phyloP scores from a whole-genome alignment of 2,113 vertebrate species.

The Psilopsiagon aymara region DNA sequence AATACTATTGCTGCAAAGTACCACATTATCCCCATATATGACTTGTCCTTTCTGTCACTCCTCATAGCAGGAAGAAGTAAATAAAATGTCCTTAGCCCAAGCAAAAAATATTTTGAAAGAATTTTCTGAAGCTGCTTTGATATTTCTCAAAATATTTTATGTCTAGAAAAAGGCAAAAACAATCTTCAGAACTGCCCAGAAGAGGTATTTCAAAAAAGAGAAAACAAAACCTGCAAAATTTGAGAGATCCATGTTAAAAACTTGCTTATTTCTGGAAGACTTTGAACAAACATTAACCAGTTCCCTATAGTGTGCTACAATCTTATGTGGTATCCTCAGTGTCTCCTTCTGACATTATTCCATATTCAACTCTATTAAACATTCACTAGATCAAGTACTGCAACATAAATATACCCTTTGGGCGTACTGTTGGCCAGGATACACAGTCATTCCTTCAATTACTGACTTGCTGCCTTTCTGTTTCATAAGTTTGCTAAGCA shows the following conservation, averaged over 20 bases:
- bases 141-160: neutral
- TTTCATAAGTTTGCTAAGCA: neutral
- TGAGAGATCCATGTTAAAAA: neutral
- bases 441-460: neutral
- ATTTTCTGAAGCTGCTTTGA: neutral
- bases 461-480: neutral
- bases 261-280: neutral
- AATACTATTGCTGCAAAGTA: neutral
- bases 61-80: neutral
- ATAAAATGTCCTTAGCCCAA: neutral
- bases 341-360: neutral
- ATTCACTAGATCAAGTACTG: conserved; percentile 14
- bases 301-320: neutral
- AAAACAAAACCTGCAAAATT: neutral
- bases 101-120: neutral
- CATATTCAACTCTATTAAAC: conserved; percentile 5
- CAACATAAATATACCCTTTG: neutral
- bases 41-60: neutral
- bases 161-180: neutral
- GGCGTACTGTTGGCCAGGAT: neutral
- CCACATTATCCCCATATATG: neutral
- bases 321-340: neutral
- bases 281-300: conserved; percentile 1
- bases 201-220: neutral
- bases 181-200: neutral